Conservation (phyloP, 2,797 vertebrate species). For the Eremophila alpestris region DNA sequence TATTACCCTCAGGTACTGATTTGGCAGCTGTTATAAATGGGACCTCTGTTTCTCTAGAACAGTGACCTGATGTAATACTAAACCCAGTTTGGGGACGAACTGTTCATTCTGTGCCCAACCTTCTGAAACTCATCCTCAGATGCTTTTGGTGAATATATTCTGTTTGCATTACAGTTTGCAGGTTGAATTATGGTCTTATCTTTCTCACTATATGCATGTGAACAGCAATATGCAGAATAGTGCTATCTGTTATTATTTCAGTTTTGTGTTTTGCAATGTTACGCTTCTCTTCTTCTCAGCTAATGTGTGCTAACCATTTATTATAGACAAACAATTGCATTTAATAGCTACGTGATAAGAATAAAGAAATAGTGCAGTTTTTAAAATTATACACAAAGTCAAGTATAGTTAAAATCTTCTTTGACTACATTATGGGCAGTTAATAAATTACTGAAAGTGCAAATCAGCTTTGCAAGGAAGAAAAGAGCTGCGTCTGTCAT, state of each 20-base stretch:
- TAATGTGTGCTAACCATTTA: neutral
- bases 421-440: neutral
- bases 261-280: neutral
- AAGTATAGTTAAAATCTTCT: neutral
- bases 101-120: neutral
- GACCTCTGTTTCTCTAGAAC: neutral
- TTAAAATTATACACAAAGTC: neutral
- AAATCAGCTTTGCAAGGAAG: neutral
- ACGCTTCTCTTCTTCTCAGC: neutral
- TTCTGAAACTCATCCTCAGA: neutral
- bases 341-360: neutral
- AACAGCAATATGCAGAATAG: neutral
- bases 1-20: slow-evolving; percentile 1
- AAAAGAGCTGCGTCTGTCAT: neutral
- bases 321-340: neutral
- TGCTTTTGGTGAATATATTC: neutral
- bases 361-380: neutral
- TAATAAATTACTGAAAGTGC: neutral
- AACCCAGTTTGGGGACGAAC: neutral
- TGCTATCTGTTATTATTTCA: neutral
- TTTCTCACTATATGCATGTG: neutral
- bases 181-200: neutral
- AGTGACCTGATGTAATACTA: neutral
- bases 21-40: neutral
- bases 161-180: neutral